Evolutionary conservation across 2,888 invertebrate species (phyloP).

Genomic region (Ceramica pisi): DNA sequence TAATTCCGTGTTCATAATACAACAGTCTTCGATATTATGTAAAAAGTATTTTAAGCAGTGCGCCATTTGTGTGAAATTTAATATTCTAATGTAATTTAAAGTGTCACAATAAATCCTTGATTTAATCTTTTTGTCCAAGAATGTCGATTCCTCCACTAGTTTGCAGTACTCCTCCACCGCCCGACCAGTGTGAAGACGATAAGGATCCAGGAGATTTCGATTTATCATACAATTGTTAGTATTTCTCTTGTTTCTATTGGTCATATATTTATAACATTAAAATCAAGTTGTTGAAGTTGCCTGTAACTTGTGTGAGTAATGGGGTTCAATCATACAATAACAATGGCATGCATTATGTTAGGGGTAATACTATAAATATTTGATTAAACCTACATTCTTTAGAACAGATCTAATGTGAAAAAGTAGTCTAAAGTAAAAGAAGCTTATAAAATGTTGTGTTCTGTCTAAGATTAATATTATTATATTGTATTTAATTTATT

Average conservation of each 20-base stretch:
- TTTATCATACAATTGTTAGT: conserved; percentile 86
- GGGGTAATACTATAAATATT: conserved; percentile 10
- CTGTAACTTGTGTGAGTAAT: conserved; percentile 24
- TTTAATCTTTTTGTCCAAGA: conserved; percentile 69
- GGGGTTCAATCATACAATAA: conserved; percentile 36
- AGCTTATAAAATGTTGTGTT: conserved; percentile 17
- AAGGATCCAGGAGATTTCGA: conserved; percentile 90
- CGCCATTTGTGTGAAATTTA: conserved; percentile 40
- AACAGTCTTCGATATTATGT: conserved; percentile 53
- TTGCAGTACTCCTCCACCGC: conserved; percentile 92
- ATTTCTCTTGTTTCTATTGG: conserved; percentile 5
- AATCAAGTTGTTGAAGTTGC: conserved; percentile 28
- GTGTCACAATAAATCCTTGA: conserved; percentile 65
- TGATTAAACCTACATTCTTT: conserved; percentile 1
- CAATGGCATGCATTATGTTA: conserved; percentile 23
- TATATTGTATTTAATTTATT: conserved; percentile 3
- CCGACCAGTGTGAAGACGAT: conserved; percentile 92
- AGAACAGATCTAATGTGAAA: conserved; percentile 1
- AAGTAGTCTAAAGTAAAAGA: neutral
- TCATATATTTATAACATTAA: neutral
- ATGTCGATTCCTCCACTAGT: conserved; percentile 93
- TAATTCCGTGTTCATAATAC: conserved; percentile 63
- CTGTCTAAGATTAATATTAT: conserved; percentile 1
- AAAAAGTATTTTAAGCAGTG: conserved; percentile 42
- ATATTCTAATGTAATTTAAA: conserved; percentile 62